phyloP scores from a whole-genome alignment of 2,888 invertebrate species.

The Tetranychus piercei region DNA sequence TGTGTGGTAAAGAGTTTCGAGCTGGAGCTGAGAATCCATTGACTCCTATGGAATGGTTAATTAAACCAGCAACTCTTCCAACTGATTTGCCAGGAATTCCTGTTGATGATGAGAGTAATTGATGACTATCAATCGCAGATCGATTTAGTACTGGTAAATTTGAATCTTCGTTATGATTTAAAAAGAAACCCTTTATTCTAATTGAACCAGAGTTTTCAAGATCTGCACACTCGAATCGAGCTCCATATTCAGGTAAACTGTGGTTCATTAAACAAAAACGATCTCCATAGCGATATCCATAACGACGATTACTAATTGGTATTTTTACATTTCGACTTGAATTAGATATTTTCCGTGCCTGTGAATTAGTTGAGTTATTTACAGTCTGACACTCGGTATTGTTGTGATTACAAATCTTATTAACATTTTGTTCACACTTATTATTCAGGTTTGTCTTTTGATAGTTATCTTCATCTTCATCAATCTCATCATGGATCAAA shows the following conservation, averaged over 20 bases:
- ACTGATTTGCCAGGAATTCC: not conserved
- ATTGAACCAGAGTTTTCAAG: not conserved
- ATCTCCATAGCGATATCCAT: not conserved
- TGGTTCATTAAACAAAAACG: not conserved
- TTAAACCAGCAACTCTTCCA: too few species aligned
- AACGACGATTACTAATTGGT: not conserved
- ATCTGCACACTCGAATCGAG: not conserved
- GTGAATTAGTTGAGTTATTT: conserved; percentile 12
- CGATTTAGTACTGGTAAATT: not conserved
- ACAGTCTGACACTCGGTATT: not conserved
- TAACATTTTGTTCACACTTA: not conserved
- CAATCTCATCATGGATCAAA: not conserved
- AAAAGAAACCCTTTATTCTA: not conserved
- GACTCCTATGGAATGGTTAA: not conserved
- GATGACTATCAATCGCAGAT: not conserved
- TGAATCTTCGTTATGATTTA: not conserved
- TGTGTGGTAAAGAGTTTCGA: not conserved
- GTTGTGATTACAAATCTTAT: not conserved
- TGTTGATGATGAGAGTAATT: not conserved
- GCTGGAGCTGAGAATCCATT: not conserved
- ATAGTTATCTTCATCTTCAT: conserved; percentile 7
- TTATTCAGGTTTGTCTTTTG: not conserved
- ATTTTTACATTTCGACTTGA: conserved; percentile 16
- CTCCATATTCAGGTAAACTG: not conserved
- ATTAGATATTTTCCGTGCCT: not conserved